A percentile compares a stretch with the other conserved stretches of the same genome.
Conservation (phyloP, 2,797 vertebrate genomes). For the Eulemur albifrons region DNA sequence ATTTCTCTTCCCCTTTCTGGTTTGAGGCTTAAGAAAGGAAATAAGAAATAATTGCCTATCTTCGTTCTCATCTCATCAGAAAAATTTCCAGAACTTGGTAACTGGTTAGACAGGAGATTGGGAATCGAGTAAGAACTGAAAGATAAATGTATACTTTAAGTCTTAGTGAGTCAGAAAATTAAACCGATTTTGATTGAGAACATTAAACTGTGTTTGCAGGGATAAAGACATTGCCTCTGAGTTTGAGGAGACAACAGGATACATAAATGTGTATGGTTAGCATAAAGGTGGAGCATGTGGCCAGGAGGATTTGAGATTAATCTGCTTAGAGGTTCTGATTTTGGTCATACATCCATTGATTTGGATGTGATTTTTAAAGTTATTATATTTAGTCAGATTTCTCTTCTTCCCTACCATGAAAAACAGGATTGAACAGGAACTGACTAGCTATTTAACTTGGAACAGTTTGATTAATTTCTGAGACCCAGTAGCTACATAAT, state of each 20-base stretch:
- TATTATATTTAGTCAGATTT: not conserved
- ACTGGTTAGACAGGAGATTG: not conserved
- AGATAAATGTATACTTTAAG: not conserved
- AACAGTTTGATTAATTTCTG: not conserved
- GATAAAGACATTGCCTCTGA: not conserved
- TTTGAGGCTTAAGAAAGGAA: constrained; percentile 15
- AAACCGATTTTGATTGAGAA: not conserved
- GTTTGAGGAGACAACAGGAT: not conserved
- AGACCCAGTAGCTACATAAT: not conserved
- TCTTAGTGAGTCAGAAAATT: not conserved
- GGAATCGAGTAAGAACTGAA: not conserved
- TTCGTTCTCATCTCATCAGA: not conserved
- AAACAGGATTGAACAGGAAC: not conserved
- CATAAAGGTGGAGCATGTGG: not conserved
- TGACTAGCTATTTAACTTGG: not conserved
- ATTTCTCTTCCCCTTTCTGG: constrained; percentile 43
- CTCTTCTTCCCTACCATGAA: not conserved
- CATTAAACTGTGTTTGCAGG: not conserved
- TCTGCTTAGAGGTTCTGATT: not conserved
- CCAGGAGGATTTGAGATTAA: not conserved
- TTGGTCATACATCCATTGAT: not conserved
- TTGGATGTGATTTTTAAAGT: not conserved
- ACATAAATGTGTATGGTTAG: too few relatives aligned
- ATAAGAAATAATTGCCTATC: not conserved
- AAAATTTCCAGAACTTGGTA: not conserved